phyloP scores from a whole-genome alignment of 2,113 vertebrate species.

The Mohoua ochrocephala region DNA sequence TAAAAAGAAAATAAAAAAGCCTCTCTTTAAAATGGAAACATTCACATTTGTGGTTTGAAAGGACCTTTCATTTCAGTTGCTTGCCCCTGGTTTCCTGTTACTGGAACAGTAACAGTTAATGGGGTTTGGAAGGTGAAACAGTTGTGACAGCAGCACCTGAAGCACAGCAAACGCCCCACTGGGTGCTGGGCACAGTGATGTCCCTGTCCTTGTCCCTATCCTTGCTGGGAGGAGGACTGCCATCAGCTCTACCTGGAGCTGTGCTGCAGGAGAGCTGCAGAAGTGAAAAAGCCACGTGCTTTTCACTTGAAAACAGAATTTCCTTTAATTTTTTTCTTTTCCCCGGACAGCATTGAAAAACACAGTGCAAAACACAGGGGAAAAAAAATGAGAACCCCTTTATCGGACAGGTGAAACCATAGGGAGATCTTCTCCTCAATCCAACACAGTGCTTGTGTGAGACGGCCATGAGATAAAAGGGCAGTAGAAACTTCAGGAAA shows the following conservation, averaged over 20 bases:
- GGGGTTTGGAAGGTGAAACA: neutral
- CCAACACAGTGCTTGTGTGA: neutral
- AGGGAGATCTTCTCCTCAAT: neutral
- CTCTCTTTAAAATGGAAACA: neutral
- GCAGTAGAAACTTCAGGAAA: too few relatives aligned
- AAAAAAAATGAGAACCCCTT: neutral
- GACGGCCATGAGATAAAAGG: neutral
- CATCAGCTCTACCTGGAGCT: neutral
- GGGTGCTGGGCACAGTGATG: neutral
- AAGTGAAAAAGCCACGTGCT: neutral
- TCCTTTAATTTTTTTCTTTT: neutral
- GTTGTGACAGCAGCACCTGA: neutral
- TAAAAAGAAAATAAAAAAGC: rapidly evolving
- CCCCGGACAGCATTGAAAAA: neutral
- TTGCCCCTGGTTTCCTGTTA: neutral
- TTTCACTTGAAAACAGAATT: neutral
- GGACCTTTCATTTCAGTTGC: neutral
- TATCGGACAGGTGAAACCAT: neutral
- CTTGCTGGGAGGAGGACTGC: neutral
- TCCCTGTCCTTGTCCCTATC: neutral
- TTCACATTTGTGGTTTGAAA: neutral
- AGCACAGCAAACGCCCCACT: neutral
- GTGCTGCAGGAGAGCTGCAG: neutral
- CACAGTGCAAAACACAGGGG: neutral
- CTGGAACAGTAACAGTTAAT: neutral